Percentiles rank a stretch among this genome's conserved stretches.
Conservation (phyloP, 53 echinoderm and acorn worm species). For the Stichopus horrens region DNA sequence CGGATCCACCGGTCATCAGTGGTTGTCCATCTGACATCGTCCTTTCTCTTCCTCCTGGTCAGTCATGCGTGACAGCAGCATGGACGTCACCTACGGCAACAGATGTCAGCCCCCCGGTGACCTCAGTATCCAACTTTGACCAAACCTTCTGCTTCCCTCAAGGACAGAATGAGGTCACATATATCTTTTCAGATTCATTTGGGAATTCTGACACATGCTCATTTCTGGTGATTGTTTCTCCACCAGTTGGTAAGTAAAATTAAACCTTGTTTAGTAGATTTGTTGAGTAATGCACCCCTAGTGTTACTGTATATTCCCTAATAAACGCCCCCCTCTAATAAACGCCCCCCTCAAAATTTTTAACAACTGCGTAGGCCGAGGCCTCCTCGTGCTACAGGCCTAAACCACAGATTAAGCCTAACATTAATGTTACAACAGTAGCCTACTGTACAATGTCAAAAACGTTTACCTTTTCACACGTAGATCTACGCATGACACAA, state of each 20-base stretch:
- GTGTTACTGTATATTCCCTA: no score
- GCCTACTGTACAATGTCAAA: no score
- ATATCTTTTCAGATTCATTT: conserved; percentile 55
- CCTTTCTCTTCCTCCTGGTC: conserved; percentile 11
- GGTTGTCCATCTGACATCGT: conserved; percentile 16
- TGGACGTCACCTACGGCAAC: conserved; percentile 11
- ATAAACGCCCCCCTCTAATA: no score
- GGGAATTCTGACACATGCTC: conserved; percentile 53
- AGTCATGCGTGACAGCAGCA: background rate
- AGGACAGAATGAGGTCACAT: conserved; percentile 60
- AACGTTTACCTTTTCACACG: no score
- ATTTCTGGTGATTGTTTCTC: conserved; percentile 51
- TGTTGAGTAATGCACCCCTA: no score
- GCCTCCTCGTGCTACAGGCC: no score
- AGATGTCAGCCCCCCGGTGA: conserved; percentile 12
- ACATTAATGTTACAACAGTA: no score
- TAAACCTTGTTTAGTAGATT: no score
- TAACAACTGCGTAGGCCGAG: no score
- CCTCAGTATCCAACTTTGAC: background rate
- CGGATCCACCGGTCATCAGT: background rate
- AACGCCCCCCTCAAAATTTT: no score
- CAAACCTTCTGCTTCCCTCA: conserved; percentile 27
- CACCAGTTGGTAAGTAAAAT: background rate
- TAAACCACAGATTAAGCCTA: no score
- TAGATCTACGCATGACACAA: no score